Evolutionary conservation across 2,888 invertebrate species (phyloP).

Genomic region (Drosophila sordidapex): DNA sequence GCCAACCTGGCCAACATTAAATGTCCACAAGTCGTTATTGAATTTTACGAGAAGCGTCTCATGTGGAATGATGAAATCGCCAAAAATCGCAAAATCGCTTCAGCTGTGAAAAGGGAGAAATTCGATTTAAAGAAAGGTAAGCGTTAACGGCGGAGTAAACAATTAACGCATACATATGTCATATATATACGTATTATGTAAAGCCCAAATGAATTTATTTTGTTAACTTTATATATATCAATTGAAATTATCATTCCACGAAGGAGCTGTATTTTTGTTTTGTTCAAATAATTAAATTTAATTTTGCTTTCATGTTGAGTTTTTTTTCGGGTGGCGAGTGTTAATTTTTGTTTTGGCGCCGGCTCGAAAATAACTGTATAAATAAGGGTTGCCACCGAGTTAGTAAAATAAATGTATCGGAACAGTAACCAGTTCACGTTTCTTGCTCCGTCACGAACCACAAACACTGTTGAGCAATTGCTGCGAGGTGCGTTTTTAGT

Average conservation of each 20-base stretch:
- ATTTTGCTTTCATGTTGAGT: neutral
- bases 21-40: slow-evolving; percentile 95
- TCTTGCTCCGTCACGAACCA: slow-evolving; percentile 25
- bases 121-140: neutral
- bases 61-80: slow-evolving; percentile 88
- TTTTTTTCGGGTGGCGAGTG: neutral
- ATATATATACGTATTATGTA: slow-evolving; percentile 1
- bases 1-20: slow-evolving; percentile 92
- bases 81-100: neutral
- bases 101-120: neutral
- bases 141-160: slow-evolving; percentile 15
- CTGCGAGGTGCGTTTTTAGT: slow-evolving; percentile 57
- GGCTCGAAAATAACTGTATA: neutral
- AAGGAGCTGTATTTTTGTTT: slow-evolving; percentile 2
- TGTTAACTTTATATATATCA: neutral
- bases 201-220: neutral
- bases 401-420: neutral
- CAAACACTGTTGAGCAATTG: slow-evolving; percentile 41
- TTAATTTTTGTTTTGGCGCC: slow-evolving; percentile 19
- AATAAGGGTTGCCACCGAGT: slow-evolving; percentile 27
- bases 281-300: neutral
- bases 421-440: slow-evolving; percentile 7
- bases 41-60: slow-evolving; percentile 96
- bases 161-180: neutral
- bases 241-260: neutral